phyloP scores from a whole-genome alignment of 2,113 vertebrate species.

The Colaptes auratus region DNA sequence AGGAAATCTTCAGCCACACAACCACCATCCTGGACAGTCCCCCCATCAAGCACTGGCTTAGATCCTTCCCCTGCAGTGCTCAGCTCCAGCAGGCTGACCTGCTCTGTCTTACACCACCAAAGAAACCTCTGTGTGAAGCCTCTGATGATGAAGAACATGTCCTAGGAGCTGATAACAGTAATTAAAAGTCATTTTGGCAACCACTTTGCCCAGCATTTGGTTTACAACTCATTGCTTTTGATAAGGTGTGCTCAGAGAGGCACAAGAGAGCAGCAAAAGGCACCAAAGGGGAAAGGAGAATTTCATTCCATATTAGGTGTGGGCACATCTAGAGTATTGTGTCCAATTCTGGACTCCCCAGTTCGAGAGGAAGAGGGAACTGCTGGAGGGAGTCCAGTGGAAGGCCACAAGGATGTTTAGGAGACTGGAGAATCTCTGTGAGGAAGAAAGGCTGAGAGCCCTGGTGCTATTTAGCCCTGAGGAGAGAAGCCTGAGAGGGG shows the following conservation, averaged over 20 bases:
- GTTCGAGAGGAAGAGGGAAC: too few relatives aligned
- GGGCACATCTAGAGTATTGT: too few relatives aligned
- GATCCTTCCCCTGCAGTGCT: background rate
- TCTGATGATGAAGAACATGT: background rate
- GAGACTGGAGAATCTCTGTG: too few relatives aligned
- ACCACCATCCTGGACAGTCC: background rate
- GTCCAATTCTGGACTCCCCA: too few relatives aligned
- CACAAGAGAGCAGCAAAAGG: background rate
- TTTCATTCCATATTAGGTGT: background rate
- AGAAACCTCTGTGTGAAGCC: background rate
- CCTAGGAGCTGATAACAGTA: background rate
- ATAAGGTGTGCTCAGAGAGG: background rate
- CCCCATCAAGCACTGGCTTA: fast-evolving
- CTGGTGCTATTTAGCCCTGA: too few relatives aligned
- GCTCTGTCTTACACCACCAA: background rate
- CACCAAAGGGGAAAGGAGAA: background rate
- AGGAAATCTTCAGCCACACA: background rate
- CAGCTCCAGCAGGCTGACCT: background rate
- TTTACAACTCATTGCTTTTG: background rate
- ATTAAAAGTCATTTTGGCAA: background rate
- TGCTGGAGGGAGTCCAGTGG: too few relatives aligned
- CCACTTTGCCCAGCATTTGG: background rate
- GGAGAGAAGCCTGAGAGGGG: too few relatives aligned
- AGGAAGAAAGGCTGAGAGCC: too few relatives aligned
- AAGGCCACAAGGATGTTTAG: too few relatives aligned